Percentiles rank a stretch among this genome's conserved stretches.
phyloP scores from a whole-genome alignment of 2,113 vertebrate genomes.

The Pterophyllum scalare region DNA sequence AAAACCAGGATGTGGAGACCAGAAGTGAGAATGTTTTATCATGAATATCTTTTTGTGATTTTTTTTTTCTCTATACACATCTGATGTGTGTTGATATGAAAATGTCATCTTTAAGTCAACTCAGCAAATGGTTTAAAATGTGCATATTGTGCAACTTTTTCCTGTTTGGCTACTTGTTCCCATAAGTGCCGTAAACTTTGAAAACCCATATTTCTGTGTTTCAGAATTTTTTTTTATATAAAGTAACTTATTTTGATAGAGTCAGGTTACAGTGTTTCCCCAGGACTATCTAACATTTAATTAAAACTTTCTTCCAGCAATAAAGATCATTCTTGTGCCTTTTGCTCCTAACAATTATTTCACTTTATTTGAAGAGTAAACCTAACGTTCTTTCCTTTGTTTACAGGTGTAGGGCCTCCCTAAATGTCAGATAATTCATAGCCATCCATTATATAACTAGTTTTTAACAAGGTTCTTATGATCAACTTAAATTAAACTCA shows the following conservation, averaged over 20 bases:
- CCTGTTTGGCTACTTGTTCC: neutral
- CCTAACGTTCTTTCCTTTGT: too few relatives aligned
- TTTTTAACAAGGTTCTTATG: neutral
- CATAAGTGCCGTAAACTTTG: constrained; percentile 3
- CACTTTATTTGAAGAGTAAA: neutral
- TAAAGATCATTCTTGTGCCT: neutral
- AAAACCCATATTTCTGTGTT: neutral
- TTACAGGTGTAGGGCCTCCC: too few relatives aligned
- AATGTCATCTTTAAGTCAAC: neutral
- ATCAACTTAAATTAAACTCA: neutral
- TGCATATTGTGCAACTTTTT: neutral
- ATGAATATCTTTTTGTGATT: neutral
- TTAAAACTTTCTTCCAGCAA: constrained; percentile 7
- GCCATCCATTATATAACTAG: neutral
- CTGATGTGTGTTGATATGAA: neutral
- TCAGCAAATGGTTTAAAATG: neutral
- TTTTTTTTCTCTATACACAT: neutral
- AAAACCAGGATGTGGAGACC: neutral
- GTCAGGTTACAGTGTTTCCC: neutral
- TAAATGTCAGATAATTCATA: neutral
- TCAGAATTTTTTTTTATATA: neutral
- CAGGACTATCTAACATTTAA: neutral
- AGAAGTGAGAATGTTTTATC: neutral
- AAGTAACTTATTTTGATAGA: constrained; percentile 2
- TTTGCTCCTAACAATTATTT: fast-evolving